These are phyloP conservation scores for Eira barbara DNA, from an alignment of 2,113 vertebrate genomes.

Conservation along the genomic window DNA sequence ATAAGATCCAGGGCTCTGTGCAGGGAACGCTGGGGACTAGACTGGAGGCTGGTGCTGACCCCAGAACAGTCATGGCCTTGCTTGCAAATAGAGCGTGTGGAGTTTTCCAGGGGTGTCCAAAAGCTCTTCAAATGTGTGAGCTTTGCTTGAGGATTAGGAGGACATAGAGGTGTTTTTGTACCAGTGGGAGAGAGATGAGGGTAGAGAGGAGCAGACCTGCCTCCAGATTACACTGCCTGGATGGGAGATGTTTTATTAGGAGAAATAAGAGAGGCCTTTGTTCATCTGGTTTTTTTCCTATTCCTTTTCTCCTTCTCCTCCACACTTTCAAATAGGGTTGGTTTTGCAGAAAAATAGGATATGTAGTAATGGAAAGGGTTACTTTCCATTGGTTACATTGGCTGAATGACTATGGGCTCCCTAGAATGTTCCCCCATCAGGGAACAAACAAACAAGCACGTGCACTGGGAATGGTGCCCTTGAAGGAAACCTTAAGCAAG, in stretches of 20 bases:
- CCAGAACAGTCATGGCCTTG: neutral
- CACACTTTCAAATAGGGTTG: neutral
- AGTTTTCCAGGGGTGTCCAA: neutral
- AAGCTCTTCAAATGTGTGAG: neutral
- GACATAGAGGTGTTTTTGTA: neutral
- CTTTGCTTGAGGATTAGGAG: constrained; percentile 16
- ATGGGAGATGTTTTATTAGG: neutral
- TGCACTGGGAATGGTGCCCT: too few relatives aligned
- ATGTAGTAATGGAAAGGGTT: neutral
- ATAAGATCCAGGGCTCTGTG: constrained; percentile 14
- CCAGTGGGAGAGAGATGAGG: neutral
- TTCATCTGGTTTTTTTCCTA: neutral
- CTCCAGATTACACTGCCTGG: neutral
- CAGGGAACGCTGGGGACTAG: neutral
- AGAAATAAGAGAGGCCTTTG: neutral
- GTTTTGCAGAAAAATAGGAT: neutral
- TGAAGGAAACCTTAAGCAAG: neutral
- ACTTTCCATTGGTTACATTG: neutral
- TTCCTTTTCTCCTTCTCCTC: neutral
- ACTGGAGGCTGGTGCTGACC: neutral
- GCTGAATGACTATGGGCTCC: neutral
- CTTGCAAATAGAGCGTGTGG: neutral
- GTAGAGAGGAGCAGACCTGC: neutral
- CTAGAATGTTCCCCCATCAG: neutral
- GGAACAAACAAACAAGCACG: neutral